phyloP scores from a whole-genome alignment of 1,140 invertebrate species.

The Procambarus clarkii region DNA sequence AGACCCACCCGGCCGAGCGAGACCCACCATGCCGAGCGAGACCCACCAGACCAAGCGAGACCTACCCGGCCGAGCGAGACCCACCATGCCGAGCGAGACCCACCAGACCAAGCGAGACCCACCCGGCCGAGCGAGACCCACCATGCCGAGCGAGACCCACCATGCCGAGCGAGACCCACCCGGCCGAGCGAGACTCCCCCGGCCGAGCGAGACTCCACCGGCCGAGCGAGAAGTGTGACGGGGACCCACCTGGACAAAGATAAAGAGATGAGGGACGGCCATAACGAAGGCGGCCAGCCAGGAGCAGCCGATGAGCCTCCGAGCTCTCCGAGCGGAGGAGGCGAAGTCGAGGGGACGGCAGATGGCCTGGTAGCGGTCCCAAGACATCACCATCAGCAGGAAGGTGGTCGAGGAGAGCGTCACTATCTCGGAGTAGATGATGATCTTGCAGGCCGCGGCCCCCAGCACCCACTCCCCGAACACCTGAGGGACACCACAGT shows the following conservation, averaged over 20 bases:
- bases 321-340: conserved; percentile 69
- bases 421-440: conserved; percentile 77
- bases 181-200: too few relatives aligned
- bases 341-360: conserved; percentile 76
- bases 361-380: conserved; percentile 77
- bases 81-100: too few relatives aligned
- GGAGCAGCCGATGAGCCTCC: conserved; percentile 75
- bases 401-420: conserved; percentile 77
- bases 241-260: conserved; percentile 76
- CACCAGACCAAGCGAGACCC: too few relatives aligned
- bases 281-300: conserved; percentile 77
- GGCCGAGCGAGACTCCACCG: too few relatives aligned
- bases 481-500: conserved; percentile 74
- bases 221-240: too few relatives aligned
- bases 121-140: too few relatives aligned
- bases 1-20: too few relatives aligned
- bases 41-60: too few relatives aligned
- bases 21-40: too few relatives aligned
- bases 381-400: conserved; percentile 77
- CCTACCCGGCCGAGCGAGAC: too few relatives aligned
- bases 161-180: too few relatives aligned
- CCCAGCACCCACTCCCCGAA: conserved; percentile 77
- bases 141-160: too few relatives aligned
- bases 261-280: conserved; percentile 77
- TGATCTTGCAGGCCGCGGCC: conserved; percentile 75